These are phyloP conservation scores for cattle (Bos taurus) DNA, from an alignment of 2,113 vertebrate species.

Conservation along the genomic window DNA sequence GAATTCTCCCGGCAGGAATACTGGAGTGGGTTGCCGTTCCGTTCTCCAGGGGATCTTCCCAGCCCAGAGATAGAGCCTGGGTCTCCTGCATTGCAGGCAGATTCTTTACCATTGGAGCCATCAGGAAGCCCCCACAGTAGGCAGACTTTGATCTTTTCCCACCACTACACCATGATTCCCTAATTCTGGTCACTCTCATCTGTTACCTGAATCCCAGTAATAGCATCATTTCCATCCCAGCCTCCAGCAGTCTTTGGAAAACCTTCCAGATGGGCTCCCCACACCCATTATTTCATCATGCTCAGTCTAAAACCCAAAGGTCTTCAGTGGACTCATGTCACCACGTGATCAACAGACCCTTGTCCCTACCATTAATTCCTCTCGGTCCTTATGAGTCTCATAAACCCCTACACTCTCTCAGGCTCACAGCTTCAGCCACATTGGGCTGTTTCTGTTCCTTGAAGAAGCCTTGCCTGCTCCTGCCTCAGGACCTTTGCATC, in stretches of 20 bases:
- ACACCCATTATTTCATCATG: not conserved
- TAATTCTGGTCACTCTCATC: rapidly evolving
- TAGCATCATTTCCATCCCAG: not conserved
- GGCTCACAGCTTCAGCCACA: not conserved
- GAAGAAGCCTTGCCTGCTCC: not conserved
- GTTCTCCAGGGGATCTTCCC: not conserved
- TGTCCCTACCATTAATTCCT: too few species aligned
- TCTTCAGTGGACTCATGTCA: not conserved
- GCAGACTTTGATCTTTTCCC: not conserved
- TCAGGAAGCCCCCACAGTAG: not conserved
- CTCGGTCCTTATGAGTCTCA: not conserved
- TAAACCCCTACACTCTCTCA: not conserved
- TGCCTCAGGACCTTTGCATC: not conserved
- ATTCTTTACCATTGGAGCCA: not conserved
- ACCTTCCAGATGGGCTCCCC: not conserved
- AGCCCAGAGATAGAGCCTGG: not conserved
- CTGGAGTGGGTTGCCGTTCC: not conserved
- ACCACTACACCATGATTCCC: not conserved
- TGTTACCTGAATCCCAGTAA: not conserved
- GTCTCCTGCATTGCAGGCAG: not conserved
- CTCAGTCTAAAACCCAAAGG: not conserved
- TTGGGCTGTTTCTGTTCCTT: not conserved
- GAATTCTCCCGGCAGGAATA: not conserved
- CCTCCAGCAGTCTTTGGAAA: not conserved
- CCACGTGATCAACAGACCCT: rapidly evolving